Evolutionary conservation across 2,797 vertebrate species (phyloP), one percentile per base, ranked within the genome.

Genomic region (Lithobates sylvaticus): DNA sequence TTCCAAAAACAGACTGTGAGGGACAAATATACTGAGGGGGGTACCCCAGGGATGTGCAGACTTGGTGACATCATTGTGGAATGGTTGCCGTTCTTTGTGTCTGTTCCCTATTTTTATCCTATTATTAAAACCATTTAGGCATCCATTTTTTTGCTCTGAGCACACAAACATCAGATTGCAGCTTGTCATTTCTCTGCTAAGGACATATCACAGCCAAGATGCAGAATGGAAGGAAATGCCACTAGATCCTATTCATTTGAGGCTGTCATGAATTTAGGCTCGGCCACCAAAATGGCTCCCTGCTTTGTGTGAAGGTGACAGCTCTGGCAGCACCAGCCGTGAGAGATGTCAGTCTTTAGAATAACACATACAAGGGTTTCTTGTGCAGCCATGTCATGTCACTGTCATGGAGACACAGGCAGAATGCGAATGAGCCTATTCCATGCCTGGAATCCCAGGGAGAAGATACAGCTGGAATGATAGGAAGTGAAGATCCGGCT

Each of bases 381-480:
- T 67, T 64, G 58, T 65, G 68, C 58, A 67, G 76, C 16, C 64
- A 61, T 78, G 23, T 27, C 61, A 76, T 72, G 69, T 50, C 50
- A 81, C 70, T 81, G 47, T 81, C 79, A 81, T 71, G 74, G 47
- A 70, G 47, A 50, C 76, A 73, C 9, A 26, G 1, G 13, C 68
- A 58, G 58, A 83, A 83, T 78, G 71, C 74, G 29, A 78, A 87
- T 72, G 27, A 71, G 78, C 16, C 0, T 44, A 10, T 42, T 7
- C 58, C 68, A 65, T 74, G 68, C 61, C 76, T 78, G 58, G 76
- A 77, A 42, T 44, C 47, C 21, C n/a, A 50, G 32, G 67, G 69
- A 69, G 85, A 76, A 69, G 76, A 67, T 80, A 83, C 85, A 87
- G 85, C 85, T 87, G 85, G 81, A 81, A 78, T 83, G 76, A 54